Base-by-base conservation (phyloP, 1,140 invertebrate genomes). In the Bombus ignitus region DNA sequence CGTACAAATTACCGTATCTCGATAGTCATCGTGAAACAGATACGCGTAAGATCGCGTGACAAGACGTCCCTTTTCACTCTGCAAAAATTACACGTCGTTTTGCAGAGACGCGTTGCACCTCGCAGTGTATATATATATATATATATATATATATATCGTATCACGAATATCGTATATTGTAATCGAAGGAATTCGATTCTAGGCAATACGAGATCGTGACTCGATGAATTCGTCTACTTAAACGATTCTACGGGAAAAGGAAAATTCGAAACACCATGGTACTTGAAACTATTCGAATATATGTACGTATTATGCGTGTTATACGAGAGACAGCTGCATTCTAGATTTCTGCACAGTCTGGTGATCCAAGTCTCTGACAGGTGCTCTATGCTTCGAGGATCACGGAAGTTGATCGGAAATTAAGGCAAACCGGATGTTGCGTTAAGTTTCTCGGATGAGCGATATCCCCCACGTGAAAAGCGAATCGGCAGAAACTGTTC, bases 21-120 rank as follows among this genome's bases (percentile, higher is more conserved):
- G 62, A 79, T 79, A 25, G 6, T 37, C 39, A 79, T 42, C 77
- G 39, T 79, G 62, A 66, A 68, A 79, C 42, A 32, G 62, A 78
- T 78, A 65, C 25, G n/a, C 28, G 28, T 78, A 12, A n/a, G 76
- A 66, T 79, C 62, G 77, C 77, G 77, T 79, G 77, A 66, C 77
- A 12, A 10, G 28, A 65, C 37, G 25, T 9, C 13, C 35, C 13
- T 13, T 28, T 28, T 25, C 28, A 9, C 28, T 39, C 13, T 32
- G 28, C 22, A 68, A 80, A 42, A 80, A 70, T 68, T 71, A 53
- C 15, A 53, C 47, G 47, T 53, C 5, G 15, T 53, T 53, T 5
- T 6, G 18, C 18, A 53, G 22, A 32, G n/a, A 32, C 76, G 2
- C 13, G 59, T 65, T 15, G 76, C 25, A 44, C 12, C 15, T 15